These are phyloP conservation scores for Euspilapteryx auroguttella DNA, from an alignment of 2,888 invertebrate species.

Conservation along the genomic window DNA sequence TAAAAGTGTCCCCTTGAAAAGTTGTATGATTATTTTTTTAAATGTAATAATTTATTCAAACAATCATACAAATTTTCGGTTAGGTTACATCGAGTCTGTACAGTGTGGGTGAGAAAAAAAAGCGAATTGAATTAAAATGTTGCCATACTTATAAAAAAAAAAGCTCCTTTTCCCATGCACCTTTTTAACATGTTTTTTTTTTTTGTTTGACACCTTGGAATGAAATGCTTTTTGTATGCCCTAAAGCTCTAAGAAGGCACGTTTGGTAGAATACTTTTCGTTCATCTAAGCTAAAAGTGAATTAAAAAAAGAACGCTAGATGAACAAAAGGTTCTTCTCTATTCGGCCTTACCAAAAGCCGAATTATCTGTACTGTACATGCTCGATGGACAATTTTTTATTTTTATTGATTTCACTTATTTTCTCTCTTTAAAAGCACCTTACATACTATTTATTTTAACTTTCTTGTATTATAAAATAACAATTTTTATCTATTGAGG, in stretches of 20 bases:
- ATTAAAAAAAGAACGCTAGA: no score
- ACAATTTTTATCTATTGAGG: background rate
- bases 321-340: no score
- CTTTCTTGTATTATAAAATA: background rate
- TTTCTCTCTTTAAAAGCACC: conserved; percentile 13
- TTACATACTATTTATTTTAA: conserved; percentile 4
- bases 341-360: no score
- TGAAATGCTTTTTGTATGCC: no score
- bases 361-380: conserved; percentile 44
- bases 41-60: no score
- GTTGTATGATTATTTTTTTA: no score
- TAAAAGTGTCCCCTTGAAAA: no score
- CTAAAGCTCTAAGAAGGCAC: no score
- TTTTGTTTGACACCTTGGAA: no score
- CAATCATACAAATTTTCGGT: no score
- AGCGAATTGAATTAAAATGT: conserved; percentile 29
- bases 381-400: conserved; percentile 27
- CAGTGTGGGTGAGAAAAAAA: conserved; percentile 32
- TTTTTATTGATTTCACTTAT: conserved; percentile 9
- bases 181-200: conserved; percentile 1
- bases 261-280: no score
- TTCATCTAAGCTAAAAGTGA: no score
- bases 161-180: conserved; percentile 13
- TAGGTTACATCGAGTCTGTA: conserved; percentile 54
- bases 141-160: conserved; percentile 27